Base-by-base conservation (phyloP, 1,140 invertebrate species). In the Pseudomyrmex concolor region DNA sequence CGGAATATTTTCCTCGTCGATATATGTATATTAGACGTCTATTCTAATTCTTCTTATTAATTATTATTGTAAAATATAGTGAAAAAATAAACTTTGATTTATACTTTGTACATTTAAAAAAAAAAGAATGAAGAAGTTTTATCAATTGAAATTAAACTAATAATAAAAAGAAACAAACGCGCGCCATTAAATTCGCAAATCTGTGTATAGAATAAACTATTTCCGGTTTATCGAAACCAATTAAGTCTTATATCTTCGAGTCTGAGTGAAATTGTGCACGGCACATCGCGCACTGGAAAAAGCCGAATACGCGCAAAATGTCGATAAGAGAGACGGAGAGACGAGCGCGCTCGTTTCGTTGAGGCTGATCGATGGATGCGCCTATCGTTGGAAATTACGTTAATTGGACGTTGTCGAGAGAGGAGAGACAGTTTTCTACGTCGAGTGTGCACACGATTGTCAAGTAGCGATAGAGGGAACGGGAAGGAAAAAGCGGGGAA, bases 371-470 rank as follows among this genome's bases (percentile, higher is more conserved):
- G 86, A 86, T 86, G 86, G 86, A 86, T 86, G 85, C 70, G 82
- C 45, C 71, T 87, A 87, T 85, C 83, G 73, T 60, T 72, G n/a
- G 76, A 77, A 82, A 87, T 88, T 85, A 89, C 90, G 86, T 88
- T 91, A 91, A 92, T 92, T 92, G 86, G 90, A 92, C 90, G 85
- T 63, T 80, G 89, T 73, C 83, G 85, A 89, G 86, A 86, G 87
- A 85, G 78, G 76, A 86, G 86, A 85, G 70, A 89, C 88, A 90
- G 85, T 90, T 89, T 90, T 90, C 86, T 87, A 81, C 73, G 70
- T 84, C 83, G 88, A 89, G 84, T 70, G 60, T 83, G 76, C 71
- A 50, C 83, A 22, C 55, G 88, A 77, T 87, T 80, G 85, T 86
- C 85, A 83, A 59, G 68, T 50, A 12, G 84, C 71, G 78, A 71